A percentile compares a stretch with the other conserved stretches of the same genome.
phyloP scores from a whole-genome alignment of 2,888 invertebrate species.

The Drosophila paracracens region DNA sequence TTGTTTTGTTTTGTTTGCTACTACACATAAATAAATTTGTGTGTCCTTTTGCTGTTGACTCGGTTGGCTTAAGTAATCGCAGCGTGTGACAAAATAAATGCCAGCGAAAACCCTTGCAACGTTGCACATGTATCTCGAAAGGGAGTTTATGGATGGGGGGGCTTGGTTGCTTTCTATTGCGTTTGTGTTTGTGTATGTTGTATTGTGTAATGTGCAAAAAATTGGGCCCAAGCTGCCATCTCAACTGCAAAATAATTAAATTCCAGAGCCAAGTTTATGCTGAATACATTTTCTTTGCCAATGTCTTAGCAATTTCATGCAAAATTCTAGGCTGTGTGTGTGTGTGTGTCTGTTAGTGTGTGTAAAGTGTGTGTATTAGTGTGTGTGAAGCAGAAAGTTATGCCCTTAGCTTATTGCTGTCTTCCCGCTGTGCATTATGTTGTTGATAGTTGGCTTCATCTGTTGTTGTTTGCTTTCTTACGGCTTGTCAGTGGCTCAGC shows the following conservation, averaged over 20 bases:
- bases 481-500: conserved; percentile 77
- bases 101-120: conserved; percentile 54
- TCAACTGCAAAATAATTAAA: conserved; percentile 75
- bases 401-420: conserved; percentile 76
- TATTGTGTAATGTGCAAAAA: conserved; percentile 72
- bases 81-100: conserved; percentile 70
- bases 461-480: conserved; percentile 69
- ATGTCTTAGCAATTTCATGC: conserved; percentile 71
- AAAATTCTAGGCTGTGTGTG: conserved; percentile 37
- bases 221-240: conserved; percentile 59
- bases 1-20: conserved; percentile 4
- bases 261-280: conserved; percentile 68
- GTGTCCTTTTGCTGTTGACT: conserved; percentile 16
- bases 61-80: conserved; percentile 64
- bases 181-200: conserved; percentile 4
- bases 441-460: conserved; percentile 40
- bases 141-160: not conserved
- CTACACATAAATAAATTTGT: conserved; percentile 1
- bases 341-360: conserved; percentile 22
- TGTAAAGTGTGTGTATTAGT: conserved; percentile 10
- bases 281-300: conserved; percentile 55
- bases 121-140: conserved; percentile 45
- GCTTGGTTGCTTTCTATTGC: conserved; percentile 6
- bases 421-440: conserved; percentile 70
- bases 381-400: conserved; percentile 60